Conservation (phyloP, 2,113 vertebrate species). For the Nothoprocta perdicaria region DNA sequence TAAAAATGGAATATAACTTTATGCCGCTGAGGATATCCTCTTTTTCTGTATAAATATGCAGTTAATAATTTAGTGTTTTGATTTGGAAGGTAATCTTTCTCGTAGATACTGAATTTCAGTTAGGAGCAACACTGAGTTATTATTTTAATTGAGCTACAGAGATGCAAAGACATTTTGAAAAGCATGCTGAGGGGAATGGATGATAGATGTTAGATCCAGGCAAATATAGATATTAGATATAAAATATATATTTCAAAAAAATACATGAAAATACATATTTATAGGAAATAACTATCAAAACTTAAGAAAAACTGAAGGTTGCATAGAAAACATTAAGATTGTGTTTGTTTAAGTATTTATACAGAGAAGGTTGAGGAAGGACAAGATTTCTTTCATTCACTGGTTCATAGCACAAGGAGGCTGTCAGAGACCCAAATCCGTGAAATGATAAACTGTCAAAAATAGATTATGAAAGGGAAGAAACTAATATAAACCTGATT, state of each 20-base stretch:
- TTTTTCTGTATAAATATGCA: neutral
- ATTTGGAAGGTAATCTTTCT: neutral
- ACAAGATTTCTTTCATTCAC: neutral
- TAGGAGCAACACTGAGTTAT: neutral
- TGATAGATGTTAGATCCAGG: neutral
- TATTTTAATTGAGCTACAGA: neutral
- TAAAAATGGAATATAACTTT: neutral
- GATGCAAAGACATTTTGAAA: neutral
- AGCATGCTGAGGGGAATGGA: neutral
- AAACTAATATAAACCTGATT: neutral
- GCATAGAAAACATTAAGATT: no score
- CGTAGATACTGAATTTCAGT: neutral
- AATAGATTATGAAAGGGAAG: neutral
- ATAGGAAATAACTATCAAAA: neutral
- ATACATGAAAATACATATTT: neutral
- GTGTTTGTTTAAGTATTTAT: neutral
- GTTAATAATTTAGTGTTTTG: neutral
- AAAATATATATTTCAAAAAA: neutral
- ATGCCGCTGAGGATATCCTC: neutral
- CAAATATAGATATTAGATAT: neutral
- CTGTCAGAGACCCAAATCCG: neutral
- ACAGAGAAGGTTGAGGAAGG: neutral
- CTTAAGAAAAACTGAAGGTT: neutral
- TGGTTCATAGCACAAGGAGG: neutral
- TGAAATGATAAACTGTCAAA: neutral